These are phyloP conservation scores for Zoroaster sp. DNA, from an alignment of 53 echinoderm and acorn worm species.

Conservation along the genomic window DNA sequence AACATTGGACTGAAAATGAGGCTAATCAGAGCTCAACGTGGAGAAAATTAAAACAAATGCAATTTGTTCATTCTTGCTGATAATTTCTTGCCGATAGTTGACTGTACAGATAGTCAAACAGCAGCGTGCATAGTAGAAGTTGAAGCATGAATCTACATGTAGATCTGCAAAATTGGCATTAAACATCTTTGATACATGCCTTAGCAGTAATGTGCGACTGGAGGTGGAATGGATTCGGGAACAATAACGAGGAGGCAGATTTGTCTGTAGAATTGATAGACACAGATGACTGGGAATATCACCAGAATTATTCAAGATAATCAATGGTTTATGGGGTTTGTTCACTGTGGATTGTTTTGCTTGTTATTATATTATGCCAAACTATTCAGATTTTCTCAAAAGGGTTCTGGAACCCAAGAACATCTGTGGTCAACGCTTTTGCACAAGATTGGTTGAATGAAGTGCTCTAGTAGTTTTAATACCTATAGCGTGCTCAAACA, in stretches of 20 bases:
- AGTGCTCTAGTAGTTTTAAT: background rate
- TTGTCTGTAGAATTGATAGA: conserved; percentile 14
- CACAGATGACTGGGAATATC: conserved; percentile 15
- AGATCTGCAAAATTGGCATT: background rate
- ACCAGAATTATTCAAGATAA: background rate
- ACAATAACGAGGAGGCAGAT: conserved; percentile 18
- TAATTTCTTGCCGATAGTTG: background rate
- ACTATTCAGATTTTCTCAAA: background rate
- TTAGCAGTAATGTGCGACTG: background rate
- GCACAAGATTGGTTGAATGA: background rate
- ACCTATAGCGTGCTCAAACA: background rate
- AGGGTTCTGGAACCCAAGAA: background rate
- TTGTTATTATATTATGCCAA: background rate
- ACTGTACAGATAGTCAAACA: background rate
- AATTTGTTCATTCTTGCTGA: background rate
- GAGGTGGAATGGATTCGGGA: conserved; percentile 21
- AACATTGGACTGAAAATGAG: conserved; percentile 47
- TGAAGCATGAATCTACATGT: conserved; percentile 14
- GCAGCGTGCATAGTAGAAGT: background rate
- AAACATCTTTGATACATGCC: background rate
- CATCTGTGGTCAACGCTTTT: background rate
- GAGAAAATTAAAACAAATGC: background rate
- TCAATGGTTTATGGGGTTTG: background rate
- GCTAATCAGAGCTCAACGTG: conserved; percentile 24
- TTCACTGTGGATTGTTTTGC: background rate